Percentiles rank a stretch among this genome's conserved stretches.
These are phyloP conservation scores for Xiphophorus birchmanni DNA, from an alignment of 2,797 vertebrate genomes.

Conservation along the genomic window DNA sequence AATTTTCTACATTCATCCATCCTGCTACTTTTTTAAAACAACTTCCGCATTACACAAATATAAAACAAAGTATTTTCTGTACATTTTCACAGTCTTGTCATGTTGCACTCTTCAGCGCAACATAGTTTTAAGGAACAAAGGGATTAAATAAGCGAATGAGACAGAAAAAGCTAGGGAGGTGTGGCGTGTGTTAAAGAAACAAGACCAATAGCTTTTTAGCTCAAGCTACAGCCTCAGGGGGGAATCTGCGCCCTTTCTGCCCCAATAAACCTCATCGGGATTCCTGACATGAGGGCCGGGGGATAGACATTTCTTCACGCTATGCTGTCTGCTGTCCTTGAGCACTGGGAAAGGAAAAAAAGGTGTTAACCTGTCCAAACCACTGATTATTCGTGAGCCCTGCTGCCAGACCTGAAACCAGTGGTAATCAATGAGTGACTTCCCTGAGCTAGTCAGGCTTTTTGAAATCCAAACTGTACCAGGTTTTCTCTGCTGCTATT, in stretches of 20 bases:
- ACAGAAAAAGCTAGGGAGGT: constrained; percentile 33
- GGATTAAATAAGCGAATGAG: constrained; percentile 33
- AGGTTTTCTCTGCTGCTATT: background rate
- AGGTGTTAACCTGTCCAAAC: constrained; percentile 43
- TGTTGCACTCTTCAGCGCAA: background rate
- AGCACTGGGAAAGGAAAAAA: constrained; percentile 70
- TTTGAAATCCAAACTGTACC: constrained; percentile 1
- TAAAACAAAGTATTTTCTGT: constrained; percentile 28
- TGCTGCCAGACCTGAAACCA: constrained; percentile 15
- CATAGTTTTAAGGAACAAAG: constrained; percentile 33
- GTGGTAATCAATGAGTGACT: constrained; percentile 15
- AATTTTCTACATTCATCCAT: constrained; percentile 32
- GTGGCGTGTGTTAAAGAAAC: constrained; percentile 58
- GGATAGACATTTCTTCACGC: constrained; percentile 91
- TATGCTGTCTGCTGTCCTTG: constrained; percentile 86
- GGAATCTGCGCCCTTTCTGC: constrained; percentile 89
- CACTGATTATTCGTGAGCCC: constrained; percentile 24
- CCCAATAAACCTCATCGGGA: constrained; percentile 92
- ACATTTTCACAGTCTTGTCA: constrained; percentile 2
- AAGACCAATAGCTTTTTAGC: constrained; percentile 68
- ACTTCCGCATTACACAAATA: constrained; percentile 22
- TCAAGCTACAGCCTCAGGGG: constrained; percentile 76
- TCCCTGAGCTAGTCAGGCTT: constrained; percentile 4
- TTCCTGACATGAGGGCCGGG: constrained; percentile 81
- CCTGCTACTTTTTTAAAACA: constrained; percentile 17